These are phyloP conservation scores for Larimichthys crocea DNA, from an alignment of 2,113 vertebrate species.

Conservation along the genomic window DNA sequence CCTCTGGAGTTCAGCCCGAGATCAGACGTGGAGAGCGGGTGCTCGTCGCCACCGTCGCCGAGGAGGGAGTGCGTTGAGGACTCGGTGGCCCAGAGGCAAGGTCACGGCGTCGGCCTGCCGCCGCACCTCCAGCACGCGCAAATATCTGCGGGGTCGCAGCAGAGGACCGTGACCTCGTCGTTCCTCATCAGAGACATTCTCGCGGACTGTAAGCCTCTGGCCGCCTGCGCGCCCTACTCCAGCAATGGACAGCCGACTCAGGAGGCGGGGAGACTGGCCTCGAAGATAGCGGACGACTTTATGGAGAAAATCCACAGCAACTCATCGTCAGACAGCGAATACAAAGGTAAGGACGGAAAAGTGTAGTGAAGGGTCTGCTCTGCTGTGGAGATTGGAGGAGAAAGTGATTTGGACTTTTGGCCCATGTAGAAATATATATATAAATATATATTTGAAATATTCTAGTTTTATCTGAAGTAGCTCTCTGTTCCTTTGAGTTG, in stretches of 20 bases:
- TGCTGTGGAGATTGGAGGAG: not conserved
- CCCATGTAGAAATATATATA: not conserved
- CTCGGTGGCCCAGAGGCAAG: slow-evolving; percentile 79
- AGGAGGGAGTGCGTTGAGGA: slow-evolving; percentile 92
- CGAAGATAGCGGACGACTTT: slow-evolving; percentile 92
- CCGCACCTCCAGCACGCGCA: slow-evolving; percentile 90
- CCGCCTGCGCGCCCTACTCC: slow-evolving; percentile 97
- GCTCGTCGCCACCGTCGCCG: slow-evolving; percentile 93
- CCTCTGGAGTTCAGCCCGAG: slow-evolving; percentile 95
- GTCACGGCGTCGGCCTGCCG: slow-evolving; percentile 83
- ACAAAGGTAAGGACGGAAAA: slow-evolving; percentile 90
- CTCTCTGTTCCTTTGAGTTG: not conserved
- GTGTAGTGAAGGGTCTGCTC: not conserved
- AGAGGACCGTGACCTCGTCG: slow-evolving; percentile 96
- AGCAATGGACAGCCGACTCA: slow-evolving; percentile 92
- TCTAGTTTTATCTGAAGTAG: not conserved
- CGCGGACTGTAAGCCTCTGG: slow-evolving; percentile 96
- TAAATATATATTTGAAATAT: not conserved
- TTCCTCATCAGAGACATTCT: slow-evolving; percentile 99
- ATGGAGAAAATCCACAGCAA: slow-evolving; percentile 94
- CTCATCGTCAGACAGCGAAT: slow-evolving; percentile 95
- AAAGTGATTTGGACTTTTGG: not conserved
- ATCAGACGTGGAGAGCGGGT: slow-evolving; percentile 93
- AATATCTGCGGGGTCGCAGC: slow-evolving; percentile 92
- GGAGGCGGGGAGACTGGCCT: slow-evolving; percentile 88